phyloP scores from a whole-genome alignment of 1,140 invertebrate species.

The Solenopsis invicta region DNA sequence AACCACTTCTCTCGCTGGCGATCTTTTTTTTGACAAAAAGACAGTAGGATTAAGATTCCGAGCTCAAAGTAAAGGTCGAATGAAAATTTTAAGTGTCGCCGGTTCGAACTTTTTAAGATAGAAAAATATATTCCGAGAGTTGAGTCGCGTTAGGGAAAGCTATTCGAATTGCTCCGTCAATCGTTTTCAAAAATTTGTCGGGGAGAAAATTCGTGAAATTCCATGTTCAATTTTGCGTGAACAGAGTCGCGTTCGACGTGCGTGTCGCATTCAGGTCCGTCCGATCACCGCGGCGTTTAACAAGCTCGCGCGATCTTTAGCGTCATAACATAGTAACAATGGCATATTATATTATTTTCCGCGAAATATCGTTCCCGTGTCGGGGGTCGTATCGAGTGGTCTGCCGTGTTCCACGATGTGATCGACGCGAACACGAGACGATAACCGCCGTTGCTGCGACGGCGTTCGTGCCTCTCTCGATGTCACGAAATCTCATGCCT shows the following conservation, averaged over 20 bases:
- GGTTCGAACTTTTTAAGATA: slow-evolving; percentile 3
- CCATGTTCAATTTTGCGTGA: slow-evolving; percentile 43
- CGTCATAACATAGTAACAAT: slow-evolving; percentile 26
- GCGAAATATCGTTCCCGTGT: slow-evolving; percentile 53
- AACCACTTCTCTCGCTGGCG: not conserved
- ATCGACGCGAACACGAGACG: slow-evolving; percentile 50
- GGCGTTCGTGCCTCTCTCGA: slow-evolving; percentile 55
- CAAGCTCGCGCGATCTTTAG: slow-evolving; percentile 58
- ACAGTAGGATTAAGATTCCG: not conserved
- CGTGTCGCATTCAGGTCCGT: slow-evolving; percentile 9
- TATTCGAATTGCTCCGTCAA: not conserved
- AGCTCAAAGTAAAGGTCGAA: not conserved
- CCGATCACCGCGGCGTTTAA: slow-evolving; percentile 32
- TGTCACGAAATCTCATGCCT: slow-evolving; percentile 59
- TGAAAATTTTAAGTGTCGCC: not conserved
- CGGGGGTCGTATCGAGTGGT: slow-evolving; percentile 39
- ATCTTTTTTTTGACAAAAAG: not conserved
- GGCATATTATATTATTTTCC: slow-evolving; percentile 58
- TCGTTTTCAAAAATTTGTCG: slow-evolving; percentile 7
- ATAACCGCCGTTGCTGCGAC: slow-evolving; percentile 34
- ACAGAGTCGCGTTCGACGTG: slow-evolving; percentile 54
- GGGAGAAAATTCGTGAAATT: not conserved
- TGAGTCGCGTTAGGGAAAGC: not conserved
- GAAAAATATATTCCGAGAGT: not conserved
- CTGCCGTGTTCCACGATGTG: slow-evolving; percentile 34